phyloP scores from a whole-genome alignment of 2,888 invertebrate species.

The Portevinia maculata region DNA sequence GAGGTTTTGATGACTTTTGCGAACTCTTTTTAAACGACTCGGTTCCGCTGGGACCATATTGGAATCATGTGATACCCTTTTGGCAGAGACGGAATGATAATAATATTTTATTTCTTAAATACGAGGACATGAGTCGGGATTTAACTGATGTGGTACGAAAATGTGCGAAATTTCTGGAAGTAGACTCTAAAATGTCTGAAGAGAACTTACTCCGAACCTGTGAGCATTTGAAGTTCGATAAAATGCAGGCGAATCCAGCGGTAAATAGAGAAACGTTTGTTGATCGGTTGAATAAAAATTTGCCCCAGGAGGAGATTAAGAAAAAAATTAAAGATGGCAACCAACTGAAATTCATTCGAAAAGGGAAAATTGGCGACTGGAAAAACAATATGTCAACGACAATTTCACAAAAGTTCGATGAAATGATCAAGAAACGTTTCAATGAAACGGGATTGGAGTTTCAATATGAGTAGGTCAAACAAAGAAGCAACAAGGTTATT shows the following conservation, averaged over 20 bases:
- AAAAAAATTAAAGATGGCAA: conserved; percentile 75
- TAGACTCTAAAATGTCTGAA: conserved; percentile 87
- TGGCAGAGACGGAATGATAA: conserved; percentile 88
- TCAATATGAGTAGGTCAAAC: conserved; percentile 84
- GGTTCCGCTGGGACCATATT: conserved; percentile 86
- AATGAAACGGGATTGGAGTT: conserved; percentile 86
- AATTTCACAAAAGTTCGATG: conserved; percentile 88
- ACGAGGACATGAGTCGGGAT: conserved; percentile 92
- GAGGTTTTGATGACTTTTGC: conserved; percentile 89
- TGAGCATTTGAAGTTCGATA: conserved; percentile 90
- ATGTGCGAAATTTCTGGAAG: conserved; percentile 84
- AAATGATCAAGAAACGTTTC: conserved; percentile 87
- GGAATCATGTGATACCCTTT: conserved; percentile 87
- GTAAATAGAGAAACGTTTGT: conserved; percentile 89
- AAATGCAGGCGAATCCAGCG: conserved; percentile 91
- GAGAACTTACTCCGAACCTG: conserved; percentile 87
- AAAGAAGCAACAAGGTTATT: too few relatives aligned
- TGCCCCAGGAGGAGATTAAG: conserved; percentile 32
- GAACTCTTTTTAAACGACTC: conserved; percentile 88
- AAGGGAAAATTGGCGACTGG: conserved; percentile 91
- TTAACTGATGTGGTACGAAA: conserved; percentile 86
- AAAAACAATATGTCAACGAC: conserved; percentile 90
- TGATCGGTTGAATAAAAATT: conserved; percentile 77
- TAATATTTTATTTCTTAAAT: conserved; percentile 90
- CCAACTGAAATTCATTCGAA: conserved; percentile 87